These are phyloP conservation scores for Drosophila nannoptera DNA, from an alignment of 1,140 invertebrate genomes.

Conservation along the genomic window DNA sequence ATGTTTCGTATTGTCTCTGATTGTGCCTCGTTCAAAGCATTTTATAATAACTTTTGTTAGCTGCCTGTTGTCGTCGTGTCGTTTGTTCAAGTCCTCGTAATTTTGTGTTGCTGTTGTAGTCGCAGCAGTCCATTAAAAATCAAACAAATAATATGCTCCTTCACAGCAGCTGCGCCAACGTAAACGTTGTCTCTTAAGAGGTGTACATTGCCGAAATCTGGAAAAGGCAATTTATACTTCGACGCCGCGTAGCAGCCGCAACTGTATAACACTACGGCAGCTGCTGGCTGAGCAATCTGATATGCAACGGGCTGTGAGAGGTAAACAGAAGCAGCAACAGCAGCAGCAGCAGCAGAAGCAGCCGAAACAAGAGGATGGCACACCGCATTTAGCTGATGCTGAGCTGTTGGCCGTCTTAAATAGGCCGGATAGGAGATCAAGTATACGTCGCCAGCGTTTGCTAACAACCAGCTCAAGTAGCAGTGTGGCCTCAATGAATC, in stretches of 20 bases:
- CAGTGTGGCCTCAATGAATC: slow-evolving; percentile 2
- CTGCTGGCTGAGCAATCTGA: slow-evolving; percentile 39
- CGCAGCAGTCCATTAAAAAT: slow-evolving; percentile 6
- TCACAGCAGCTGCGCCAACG: slow-evolving; percentile 41
- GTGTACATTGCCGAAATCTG: slow-evolving; percentile 41
- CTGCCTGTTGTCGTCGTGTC: slow-evolving; percentile 8
- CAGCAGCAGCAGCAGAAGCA: background rate
- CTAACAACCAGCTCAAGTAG: slow-evolving; percentile 17
- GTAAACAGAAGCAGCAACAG: background rate
- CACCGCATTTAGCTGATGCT: slow-evolving; percentile 36
- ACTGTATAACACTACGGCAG: slow-evolving; percentile 52
- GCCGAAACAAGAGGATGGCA: slow-evolving; percentile 18
- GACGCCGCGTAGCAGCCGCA: slow-evolving; percentile 16
- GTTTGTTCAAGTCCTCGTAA: background rate
- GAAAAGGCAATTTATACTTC: slow-evolving; percentile 10
- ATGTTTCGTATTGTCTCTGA: background rate
- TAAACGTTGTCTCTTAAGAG: slow-evolving; percentile 26
- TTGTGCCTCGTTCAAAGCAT: background rate
- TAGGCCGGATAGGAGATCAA: slow-evolving; percentile 8
- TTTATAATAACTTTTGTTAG: slow-evolving; percentile 1
- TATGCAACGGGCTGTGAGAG: background rate
- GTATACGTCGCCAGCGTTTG: background rate
- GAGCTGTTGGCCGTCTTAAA: slow-evolving; percentile 19
- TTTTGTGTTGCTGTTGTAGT: slow-evolving; percentile 25
- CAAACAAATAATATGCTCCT: slow-evolving; percentile 6